These are phyloP conservation scores for Ophion costatus DNA, from an alignment of 2,888 invertebrate genomes.

Conservation along the genomic window DNA sequence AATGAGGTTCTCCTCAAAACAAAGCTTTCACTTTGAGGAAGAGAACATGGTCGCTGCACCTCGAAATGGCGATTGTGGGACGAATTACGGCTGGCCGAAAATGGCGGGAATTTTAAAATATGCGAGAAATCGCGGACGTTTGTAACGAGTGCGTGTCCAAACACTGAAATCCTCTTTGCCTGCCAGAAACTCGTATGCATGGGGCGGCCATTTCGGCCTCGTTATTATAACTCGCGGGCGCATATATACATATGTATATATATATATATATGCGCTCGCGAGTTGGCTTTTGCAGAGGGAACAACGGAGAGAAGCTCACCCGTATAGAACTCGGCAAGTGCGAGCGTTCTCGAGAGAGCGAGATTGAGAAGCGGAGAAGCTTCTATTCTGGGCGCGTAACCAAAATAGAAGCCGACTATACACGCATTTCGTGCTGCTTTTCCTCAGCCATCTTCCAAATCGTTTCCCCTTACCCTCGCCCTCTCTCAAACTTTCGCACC, in stretches of 20 bases:
- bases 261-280: conserved; percentile 21
- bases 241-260: conserved; percentile 11
- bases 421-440: conserved; percentile 69
- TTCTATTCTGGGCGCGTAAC: conserved; percentile 67
- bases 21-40: too few relatives aligned
- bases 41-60: background rate
- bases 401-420: conserved; percentile 68
- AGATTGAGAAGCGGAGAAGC: conserved; percentile 54
- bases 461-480: conserved; percentile 27
- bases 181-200: conserved; percentile 52
- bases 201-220: conserved; percentile 64
- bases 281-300: conserved; percentile 41
- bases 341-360: conserved; percentile 61
- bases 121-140: conserved; percentile 12
- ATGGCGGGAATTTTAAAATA: conserved; percentile 47
- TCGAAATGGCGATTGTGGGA: conserved; percentile 20
- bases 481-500: conserved; percentile 47
- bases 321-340: conserved; percentile 43
- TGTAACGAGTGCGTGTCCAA: conserved; percentile 52
- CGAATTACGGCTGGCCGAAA: background rate
- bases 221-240: conserved; percentile 66
- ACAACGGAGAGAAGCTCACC: conserved; percentile 44
- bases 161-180: conserved; percentile 67
- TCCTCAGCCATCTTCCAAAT: conserved; percentile 56
- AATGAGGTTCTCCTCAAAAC: too few relatives aligned